Base-by-base conservation (phyloP, 1,140 invertebrate genomes). In the Neodiprion virginianus region DNA sequence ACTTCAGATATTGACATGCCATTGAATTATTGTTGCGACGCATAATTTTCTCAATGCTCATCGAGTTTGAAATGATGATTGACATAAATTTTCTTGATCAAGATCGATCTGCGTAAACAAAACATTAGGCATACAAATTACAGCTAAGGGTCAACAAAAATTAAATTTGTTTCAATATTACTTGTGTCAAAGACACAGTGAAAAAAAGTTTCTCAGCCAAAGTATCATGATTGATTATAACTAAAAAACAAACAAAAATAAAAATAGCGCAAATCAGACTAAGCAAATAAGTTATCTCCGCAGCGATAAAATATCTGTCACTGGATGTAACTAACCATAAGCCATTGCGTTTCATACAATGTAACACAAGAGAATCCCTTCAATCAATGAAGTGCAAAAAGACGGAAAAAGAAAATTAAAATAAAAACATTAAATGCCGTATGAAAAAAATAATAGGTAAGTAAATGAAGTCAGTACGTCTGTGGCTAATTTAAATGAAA, bases 401-500 rank as follows among this genome's bases (percentile, higher is more conserved):
- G n/a, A 14, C 11, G n/a, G 53, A 61, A 61, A 61, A 14, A 69
- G 28, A 40, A 40, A 40, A 40, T 40, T 40, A 40, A 40, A 40
- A 40, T 5, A 40, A 40, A 40, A 1, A 40, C 28, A 40, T 40
- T 40, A 40, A 40, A 40, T 40, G 28, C 28, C 28, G 28, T 11
- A 61, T 3, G 17, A 65, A 65, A 65, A 65, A 65, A 65, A 14
- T 14, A 14, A 3, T 65, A 65, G 17, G 12, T 69, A 7, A 14
- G 67, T 69, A 69, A 21, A 14, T 47, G 67, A 14, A 69, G 21
- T 69, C 11, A 11, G 67, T 23, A 23, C 14, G 50, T 69, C 67
- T 23, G 12, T 65, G 14, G 73, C 80, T 83, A 87, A 47, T 87
- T 87, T 48, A 87, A 84, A 81, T 88, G 84, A 78, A 86, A 87